Conservation (phyloP, 2,888 invertebrate species). For the Busseola fusca region DNA sequence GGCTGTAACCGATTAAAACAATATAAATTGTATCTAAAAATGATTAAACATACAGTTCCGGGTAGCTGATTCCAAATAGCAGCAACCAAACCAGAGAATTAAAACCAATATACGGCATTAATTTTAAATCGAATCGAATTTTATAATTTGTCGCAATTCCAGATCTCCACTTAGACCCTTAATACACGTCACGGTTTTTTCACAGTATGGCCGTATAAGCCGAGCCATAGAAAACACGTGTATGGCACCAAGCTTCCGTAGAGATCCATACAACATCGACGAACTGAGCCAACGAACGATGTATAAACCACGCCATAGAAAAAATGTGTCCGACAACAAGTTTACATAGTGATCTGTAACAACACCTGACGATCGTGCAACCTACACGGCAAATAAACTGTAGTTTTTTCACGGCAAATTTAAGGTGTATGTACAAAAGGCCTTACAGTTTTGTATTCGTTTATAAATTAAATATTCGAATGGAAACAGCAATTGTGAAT, state of each 20-base stretch:
- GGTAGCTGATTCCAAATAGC: conserved; percentile 81
- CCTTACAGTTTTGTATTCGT: conserved; percentile 49
- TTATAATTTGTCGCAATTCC: conserved; percentile 55
- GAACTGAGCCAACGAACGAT: background rate
- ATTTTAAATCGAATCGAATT: conserved; percentile 66
- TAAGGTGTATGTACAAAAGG: background rate
- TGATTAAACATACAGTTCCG: conserved; percentile 82
- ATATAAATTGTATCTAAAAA: conserved; percentile 69
- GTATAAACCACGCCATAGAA: background rate
- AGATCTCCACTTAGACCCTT: conserved; percentile 39
- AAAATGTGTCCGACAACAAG: background rate
- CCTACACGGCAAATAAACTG: background rate
- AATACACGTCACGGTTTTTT: background rate
- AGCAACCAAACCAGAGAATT: conserved; percentile 76
- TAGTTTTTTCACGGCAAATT: background rate
- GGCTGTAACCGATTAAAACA: conserved; percentile 57
- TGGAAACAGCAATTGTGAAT: conserved; percentile 39
- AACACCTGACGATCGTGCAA: background rate
- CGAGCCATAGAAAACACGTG: background rate
- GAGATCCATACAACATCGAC: background rate
- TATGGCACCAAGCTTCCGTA: background rate
- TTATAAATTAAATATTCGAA: conserved; percentile 58
- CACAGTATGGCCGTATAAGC: background rate
- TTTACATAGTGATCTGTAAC: background rate
- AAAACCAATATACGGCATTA: conserved; percentile 71